Evolutionary conservation across 1,140 invertebrate genomes (phyloP).

Genomic region (Brachionus sp.): DNA sequence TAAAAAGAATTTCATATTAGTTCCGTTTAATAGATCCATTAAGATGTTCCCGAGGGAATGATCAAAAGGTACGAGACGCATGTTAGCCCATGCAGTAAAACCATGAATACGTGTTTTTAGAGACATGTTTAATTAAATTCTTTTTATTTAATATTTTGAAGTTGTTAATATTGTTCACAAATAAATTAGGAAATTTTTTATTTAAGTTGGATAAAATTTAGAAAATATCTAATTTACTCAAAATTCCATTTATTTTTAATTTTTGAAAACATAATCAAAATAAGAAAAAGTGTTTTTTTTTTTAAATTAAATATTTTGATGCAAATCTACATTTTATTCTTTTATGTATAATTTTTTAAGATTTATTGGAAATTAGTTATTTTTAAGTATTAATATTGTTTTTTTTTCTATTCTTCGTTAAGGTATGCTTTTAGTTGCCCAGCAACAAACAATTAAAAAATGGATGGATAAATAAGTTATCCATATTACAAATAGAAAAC

Average conservation of each 20-base stretch:
- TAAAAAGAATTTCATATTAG: constrained; percentile 55
- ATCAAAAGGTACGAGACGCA: constrained; percentile 52
- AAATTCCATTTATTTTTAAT: neutral
- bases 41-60: constrained; percentile 55
- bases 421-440: neutral
- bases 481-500: neutral
- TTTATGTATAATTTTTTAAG: neutral
- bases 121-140: constrained; percentile 50
- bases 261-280: neutral
- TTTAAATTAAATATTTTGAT: neutral
- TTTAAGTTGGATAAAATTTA: neutral
- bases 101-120: constrained; percentile 55
- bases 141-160: neutral
- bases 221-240: neutral
- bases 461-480: neutral
- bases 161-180: neutral
- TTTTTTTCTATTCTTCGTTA: neutral
- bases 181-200: neutral
- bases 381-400: neutral
- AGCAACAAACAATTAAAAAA: neutral
- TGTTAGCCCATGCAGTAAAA: constrained; percentile 58
- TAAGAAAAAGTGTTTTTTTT: neutral
- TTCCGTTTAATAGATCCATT: constrained; percentile 56
- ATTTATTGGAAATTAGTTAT: neutral
- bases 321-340: neutral